These are phyloP conservation scores for Epinephelus moara DNA, from an alignment of 2,113 vertebrate species.

Conservation along the genomic window DNA sequence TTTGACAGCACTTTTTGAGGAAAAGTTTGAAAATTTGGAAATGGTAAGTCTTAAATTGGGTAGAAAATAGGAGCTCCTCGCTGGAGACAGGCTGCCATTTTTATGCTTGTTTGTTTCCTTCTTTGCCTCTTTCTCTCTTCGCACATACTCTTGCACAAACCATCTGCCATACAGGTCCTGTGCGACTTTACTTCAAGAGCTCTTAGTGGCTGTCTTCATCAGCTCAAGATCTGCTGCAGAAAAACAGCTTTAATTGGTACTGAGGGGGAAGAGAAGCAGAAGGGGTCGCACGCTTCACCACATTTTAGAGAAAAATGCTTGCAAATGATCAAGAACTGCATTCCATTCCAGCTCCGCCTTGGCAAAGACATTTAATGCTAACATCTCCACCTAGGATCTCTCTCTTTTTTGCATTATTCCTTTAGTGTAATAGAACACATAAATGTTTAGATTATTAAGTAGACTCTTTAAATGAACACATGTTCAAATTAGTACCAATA, in stretches of 20 bases:
- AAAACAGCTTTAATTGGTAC: slow-evolving; percentile 82
- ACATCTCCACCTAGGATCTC: not conserved
- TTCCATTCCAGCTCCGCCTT: slow-evolving; percentile 19
- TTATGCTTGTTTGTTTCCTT: slow-evolving; percentile 75
- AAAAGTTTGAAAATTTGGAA: slow-evolving; percentile 65
- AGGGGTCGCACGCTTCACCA: slow-evolving; percentile 53
- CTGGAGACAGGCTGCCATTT: slow-evolving; percentile 74
- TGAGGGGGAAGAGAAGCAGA: slow-evolving; percentile 66
- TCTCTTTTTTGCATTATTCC: not conserved
- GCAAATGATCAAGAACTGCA: slow-evolving; percentile 52
- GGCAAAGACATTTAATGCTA: slow-evolving; percentile 14
- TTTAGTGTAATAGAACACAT: slow-evolving; percentile 29
- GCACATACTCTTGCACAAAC: slow-evolving; percentile 71
- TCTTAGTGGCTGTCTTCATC: slow-evolving; percentile 78
- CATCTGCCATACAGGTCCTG: slow-evolving; percentile 81
- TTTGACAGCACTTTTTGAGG: slow-evolving; percentile 64
- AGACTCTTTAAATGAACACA: slow-evolving; percentile 14
- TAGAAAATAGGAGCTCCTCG: slow-evolving; percentile 63
- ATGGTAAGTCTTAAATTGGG: slow-evolving; percentile 68
- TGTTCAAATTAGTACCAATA: slow-evolving; percentile 19
- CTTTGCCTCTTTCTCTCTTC: slow-evolving; percentile 61
- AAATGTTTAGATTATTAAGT: not conserved
- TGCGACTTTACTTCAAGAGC: slow-evolving; percentile 81
- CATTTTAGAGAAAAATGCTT: slow-evolving; percentile 43
- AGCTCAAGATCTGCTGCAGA: slow-evolving; percentile 72